A percentile compares a stretch with the other conserved stretches of the same genome.
Evolutionary conservation across 2,888 invertebrate species (phyloP).

Genomic region (Eulithis prunata): DNA sequence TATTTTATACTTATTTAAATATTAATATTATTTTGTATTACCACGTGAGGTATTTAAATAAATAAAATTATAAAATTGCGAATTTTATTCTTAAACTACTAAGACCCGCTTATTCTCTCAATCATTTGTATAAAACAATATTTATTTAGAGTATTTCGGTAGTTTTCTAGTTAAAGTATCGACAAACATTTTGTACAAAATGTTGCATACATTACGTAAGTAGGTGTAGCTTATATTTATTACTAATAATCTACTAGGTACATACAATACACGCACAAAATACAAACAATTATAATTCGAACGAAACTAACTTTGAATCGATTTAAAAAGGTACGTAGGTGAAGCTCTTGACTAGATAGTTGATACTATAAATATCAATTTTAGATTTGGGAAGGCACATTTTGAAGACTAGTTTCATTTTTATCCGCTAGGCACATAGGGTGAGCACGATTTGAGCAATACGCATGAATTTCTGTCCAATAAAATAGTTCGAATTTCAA

Average conservation of each 20-base stretch:
- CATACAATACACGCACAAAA: not conserved
- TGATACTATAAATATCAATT: too few relatives aligned
- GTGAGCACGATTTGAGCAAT: constrained; percentile 1
- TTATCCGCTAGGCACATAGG: not conserved
- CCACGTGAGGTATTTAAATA: constrained; percentile 51
- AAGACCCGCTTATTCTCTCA: constrained; percentile 12
- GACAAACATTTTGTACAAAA: constrained; percentile 26
- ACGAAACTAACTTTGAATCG: not conserved
- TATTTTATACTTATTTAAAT: constrained; percentile 52
- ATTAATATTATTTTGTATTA: constrained; percentile 51
- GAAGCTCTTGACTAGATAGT: not conserved
- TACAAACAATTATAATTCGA: not conserved
- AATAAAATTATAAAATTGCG: constrained; percentile 51
- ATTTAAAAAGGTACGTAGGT: not conserved
- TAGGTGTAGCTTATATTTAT: not conserved
- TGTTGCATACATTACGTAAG: constrained; percentile 13
- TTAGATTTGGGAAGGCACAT: constrained; percentile 1
- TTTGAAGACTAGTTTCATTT: not conserved
- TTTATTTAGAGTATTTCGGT: constrained; percentile 12
- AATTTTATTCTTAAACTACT: constrained; percentile 27
- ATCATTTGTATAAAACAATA: constrained; percentile 17
- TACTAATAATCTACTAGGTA: not conserved
- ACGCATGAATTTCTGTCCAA: not conserved
- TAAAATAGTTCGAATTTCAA: too few relatives aligned
- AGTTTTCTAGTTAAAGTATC: constrained; percentile 12